phyloP scores from a whole-genome alignment of 2,888 invertebrate species.

The Folsomia manolachei region DNA sequence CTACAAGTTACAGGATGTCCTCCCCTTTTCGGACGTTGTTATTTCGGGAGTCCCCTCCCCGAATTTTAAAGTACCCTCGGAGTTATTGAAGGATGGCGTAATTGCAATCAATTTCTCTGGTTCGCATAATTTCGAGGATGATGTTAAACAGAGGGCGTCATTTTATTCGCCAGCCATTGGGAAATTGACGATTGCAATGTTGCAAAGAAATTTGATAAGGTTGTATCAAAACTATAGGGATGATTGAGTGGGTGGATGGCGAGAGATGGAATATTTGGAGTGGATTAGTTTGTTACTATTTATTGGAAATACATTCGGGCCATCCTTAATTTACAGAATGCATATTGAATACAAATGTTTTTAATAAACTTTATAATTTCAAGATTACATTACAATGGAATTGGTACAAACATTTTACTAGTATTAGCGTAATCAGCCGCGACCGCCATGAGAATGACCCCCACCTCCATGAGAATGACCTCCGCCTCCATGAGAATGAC shows the following conservation, averaged over 20 bases:
- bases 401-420: too few species aligned
- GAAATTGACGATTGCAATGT: slow-evolving; percentile 41
- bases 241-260: neutral
- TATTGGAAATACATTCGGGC: too few species aligned
- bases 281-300: neutral
- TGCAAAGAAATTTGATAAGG: slow-evolving; percentile 26
- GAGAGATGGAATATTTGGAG: neutral
- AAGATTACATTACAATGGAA: too few species aligned
- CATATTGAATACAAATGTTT: too few species aligned
- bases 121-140: slow-evolving; percentile 33
- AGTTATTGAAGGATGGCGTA: slow-evolving; percentile 37
- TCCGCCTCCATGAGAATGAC: neutral
- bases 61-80: slow-evolving; percentile 31
- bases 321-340: too few species aligned
- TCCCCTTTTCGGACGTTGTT: slow-evolving; percentile 40
- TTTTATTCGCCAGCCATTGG: slow-evolving; percentile 36
- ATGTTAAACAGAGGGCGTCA: slow-evolving; percentile 30
- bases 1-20: slow-evolving; percentile 31
- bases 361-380: too few species aligned
- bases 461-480: neutral
- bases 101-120: slow-evolving; percentile 41
- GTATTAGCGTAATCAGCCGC: too few species aligned
- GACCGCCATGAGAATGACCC: neutral
- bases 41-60: slow-evolving; percentile 38
- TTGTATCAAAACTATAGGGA: slow-evolving; percentile 16